These are phyloP conservation scores for Drosophila niveifrons DNA, from an alignment of 2,888 invertebrate genomes.

Conservation along the genomic window DNA sequence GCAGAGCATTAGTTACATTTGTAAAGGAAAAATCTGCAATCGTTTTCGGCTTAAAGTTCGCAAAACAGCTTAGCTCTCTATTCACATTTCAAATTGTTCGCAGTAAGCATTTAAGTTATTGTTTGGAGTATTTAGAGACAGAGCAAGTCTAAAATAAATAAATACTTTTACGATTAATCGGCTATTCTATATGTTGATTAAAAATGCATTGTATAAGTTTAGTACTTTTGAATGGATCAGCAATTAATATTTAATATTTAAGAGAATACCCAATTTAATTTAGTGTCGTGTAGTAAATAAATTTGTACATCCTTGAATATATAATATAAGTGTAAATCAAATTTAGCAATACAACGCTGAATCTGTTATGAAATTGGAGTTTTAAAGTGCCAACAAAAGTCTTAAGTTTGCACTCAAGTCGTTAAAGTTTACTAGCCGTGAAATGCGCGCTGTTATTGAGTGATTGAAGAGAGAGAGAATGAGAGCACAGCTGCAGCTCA, in stretches of 20 bases:
- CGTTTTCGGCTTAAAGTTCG: conserved; percentile 29
- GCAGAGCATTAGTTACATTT: conserved; percentile 76
- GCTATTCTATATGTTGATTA: no score
- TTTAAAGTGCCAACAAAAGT: background rate
- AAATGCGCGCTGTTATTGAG: conserved; percentile 13
- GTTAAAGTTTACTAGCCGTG: conserved; percentile 17
- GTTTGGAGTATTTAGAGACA: background rate
- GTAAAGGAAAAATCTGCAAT: conserved; percentile 11
- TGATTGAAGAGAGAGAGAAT: background rate
- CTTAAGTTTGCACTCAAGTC: conserved; percentile 1
- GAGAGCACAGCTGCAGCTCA: conserved; percentile 7
- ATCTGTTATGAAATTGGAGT: background rate
- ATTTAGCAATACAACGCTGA: background rate
- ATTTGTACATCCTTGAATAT: no score
- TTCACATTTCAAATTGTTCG: conserved; percentile 19
- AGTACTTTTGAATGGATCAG: no score
- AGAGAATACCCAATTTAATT: no score
- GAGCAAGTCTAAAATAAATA: background rate
- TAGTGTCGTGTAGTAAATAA: no score
- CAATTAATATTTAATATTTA: no score
- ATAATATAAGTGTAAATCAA: no score
- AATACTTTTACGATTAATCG: no score
- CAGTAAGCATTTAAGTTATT: conserved; percentile 19
- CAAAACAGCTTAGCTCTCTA: conserved; percentile 10
- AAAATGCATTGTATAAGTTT: no score